These are phyloP conservation scores for Pseudomyrmex dendroicus DNA, from an alignment of 1,140 invertebrate species.

Conservation along the genomic window DNA sequence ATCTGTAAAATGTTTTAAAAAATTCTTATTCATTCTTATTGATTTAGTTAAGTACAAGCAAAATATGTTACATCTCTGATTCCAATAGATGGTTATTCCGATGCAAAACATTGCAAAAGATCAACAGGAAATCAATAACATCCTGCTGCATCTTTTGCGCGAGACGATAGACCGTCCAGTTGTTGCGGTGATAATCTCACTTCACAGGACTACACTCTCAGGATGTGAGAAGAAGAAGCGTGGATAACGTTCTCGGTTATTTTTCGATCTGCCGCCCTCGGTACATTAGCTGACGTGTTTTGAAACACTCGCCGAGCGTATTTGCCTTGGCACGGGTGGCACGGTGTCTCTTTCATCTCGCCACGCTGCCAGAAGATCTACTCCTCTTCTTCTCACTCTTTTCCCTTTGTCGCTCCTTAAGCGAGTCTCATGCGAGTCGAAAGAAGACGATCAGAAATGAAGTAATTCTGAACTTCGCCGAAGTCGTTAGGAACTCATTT, in stretches of 20 bases:
- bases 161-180: background rate
- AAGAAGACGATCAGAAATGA: constrained; percentile 53
- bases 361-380: constrained; percentile 59
- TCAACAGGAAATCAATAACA: background rate
- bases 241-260: constrained; percentile 76
- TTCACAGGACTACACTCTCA: constrained; percentile 27
- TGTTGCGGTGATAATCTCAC: constrained; percentile 42
- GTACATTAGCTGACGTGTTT: constrained; percentile 85
- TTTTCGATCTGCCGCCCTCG: constrained; percentile 79
- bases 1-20: too few relatives aligned
- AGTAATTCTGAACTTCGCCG: constrained; percentile 47
- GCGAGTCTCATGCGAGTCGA: constrained; percentile 10
- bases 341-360: constrained; percentile 80
- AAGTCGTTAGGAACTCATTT: constrained; percentile 73
- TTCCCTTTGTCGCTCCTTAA: constrained; percentile 19
- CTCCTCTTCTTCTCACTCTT: constrained; percentile 55
- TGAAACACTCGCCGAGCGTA: constrained; percentile 83
- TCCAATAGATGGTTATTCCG: background rate
- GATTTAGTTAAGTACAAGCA: too few relatives aligned
- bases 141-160: constrained; percentile 6
- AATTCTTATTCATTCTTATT: too few relatives aligned
- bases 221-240: constrained; percentile 49
- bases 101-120: constrained; percentile 9
- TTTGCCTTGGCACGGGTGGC: constrained; percentile 82
- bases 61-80: too few relatives aligned